Evolutionary conservation across 92 coral and sea anemone genomes (phyloP).

Genomic region (Metridium senile): DNA sequence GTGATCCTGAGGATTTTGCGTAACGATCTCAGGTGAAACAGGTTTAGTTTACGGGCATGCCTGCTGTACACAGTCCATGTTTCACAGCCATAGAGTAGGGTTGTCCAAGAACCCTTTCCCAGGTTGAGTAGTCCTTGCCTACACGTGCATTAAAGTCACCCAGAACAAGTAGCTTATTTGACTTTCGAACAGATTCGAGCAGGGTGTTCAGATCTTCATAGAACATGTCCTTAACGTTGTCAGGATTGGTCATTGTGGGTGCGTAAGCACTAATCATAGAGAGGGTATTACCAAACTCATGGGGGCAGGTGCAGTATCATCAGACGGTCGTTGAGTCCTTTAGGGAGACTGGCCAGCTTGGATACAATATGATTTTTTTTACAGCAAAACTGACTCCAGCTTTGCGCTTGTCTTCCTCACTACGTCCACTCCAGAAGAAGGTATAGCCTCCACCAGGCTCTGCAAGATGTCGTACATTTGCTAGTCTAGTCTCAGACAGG

Average conservation of each 20-base stretch:
- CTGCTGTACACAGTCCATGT: too few relatives aligned
- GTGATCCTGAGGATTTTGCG: too few relatives aligned
- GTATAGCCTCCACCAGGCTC: conserved; percentile 46
- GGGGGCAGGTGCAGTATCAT: conserved; percentile 47
- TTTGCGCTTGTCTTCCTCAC: not conserved
- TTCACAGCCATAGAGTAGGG: too few relatives aligned
- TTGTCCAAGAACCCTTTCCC: conserved; percentile 37
- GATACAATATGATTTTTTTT: too few relatives aligned
- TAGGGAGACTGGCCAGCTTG: conserved; percentile 25
- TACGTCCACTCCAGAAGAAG: conserved; percentile 45
- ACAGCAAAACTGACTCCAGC: not conserved
- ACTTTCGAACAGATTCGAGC: conserved; percentile 25
- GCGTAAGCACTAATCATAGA: conserved; percentile 59
- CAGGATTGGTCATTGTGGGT: conserved; percentile 67
- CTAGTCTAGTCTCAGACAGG: conserved; percentile 40
- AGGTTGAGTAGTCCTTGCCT: conserved; percentile 25
- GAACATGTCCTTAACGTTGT: conserved; percentile 45
- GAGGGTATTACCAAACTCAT: conserved; percentile 1
- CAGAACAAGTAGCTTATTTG: conserved; percentile 33
- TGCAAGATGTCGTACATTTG: conserved; percentile 48
- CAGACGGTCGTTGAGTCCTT: conserved; percentile 42
- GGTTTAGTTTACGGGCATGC: too few relatives aligned
- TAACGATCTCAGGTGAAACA: too few relatives aligned
- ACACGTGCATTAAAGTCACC: conserved; percentile 59
- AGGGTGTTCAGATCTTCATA: conserved; percentile 31